phyloP scores from a whole-genome alignment of 2,797 vertebrate species.

The Argyrosomus regius region DNA sequence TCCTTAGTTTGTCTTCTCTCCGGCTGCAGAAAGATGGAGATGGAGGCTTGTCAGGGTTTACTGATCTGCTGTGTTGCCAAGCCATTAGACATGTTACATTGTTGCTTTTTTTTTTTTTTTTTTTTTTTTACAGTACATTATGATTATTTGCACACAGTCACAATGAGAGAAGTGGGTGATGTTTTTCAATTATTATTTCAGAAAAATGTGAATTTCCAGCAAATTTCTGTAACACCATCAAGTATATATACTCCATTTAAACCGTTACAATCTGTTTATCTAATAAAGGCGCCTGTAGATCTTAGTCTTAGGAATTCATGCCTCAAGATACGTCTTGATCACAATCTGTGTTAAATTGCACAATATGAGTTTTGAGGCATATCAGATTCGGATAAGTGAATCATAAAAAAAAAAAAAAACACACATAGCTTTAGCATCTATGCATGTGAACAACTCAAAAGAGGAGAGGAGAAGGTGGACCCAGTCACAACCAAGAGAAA shows the following conservation, averaged over 20 bases:
- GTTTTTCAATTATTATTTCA: constrained; percentile 13
- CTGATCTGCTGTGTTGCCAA: constrained; percentile 9
- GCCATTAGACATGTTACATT: not conserved
- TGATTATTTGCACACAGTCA: not conserved
- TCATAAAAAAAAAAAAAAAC: too few relatives aligned
- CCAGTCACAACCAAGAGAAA: not conserved
- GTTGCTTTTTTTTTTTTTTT: constrained; percentile 4
- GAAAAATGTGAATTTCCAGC: not conserved
- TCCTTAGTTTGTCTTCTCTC: constrained; percentile 94
- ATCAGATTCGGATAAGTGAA: not conserved
- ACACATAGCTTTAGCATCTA: too few relatives aligned
- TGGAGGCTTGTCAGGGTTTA: constrained; percentile 18
- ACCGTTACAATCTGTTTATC: too few relatives aligned
- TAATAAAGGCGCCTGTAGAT: not conserved
- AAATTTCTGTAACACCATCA: too few relatives aligned
- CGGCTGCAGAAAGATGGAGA: constrained; percentile 75
- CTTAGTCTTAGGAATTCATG: not conserved
- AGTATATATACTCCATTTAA: too few relatives aligned
- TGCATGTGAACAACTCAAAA: not conserved
- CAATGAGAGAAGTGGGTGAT: not conserved
- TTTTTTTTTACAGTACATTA: not conserved
- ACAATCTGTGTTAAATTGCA: not conserved
- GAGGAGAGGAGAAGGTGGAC: not conserved
- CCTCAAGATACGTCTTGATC: constrained; percentile 10
- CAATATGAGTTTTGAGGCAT: not conserved